Conservation (phyloP, 2,888 invertebrate genomes). For the Hypomecis atomaria region DNA sequence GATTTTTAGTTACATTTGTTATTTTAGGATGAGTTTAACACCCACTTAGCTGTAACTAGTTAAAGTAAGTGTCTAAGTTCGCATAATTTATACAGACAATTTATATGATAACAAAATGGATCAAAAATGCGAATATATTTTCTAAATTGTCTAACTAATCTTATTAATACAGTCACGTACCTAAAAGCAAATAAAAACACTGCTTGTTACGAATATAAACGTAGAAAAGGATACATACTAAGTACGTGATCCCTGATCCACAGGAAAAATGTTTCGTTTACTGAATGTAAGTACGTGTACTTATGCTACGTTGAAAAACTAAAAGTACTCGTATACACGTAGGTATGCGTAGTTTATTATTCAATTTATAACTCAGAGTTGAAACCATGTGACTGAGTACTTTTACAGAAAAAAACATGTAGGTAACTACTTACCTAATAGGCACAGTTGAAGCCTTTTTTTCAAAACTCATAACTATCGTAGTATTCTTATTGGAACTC, state of each 20-base stretch:
- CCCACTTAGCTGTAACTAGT: too few species aligned
- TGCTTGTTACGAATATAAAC: slow-evolving; percentile 53
- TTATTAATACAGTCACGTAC: slow-evolving; percentile 52
- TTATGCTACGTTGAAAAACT: neutral
- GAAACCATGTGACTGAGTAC: too few species aligned
- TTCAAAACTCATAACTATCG: too few species aligned
- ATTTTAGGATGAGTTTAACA: too few species aligned
- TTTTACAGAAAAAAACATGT: too few species aligned
- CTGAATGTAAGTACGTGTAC: slow-evolving; percentile 17
- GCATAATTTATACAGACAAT: neutral
- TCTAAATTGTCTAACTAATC: slow-evolving; percentile 33
- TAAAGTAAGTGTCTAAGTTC: too few species aligned
- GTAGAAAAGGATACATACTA: slow-evolving; percentile 47
- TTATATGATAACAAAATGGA: neutral
- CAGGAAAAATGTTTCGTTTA: slow-evolving; percentile 45
- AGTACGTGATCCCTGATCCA: slow-evolving; percentile 51
- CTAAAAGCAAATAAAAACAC: slow-evolving; percentile 42
- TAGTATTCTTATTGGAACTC: too few species aligned
- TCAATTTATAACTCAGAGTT: too few species aligned
- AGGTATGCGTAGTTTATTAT: too few species aligned
- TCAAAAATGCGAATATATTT: neutral
- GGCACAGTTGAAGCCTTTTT: too few species aligned
- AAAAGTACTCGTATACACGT: too few species aligned
- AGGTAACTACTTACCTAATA: too few species aligned
- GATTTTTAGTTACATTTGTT: neutral